A percentile compares a stretch with the other conserved stretches of the same genome.
Evolutionary conservation across 2,888 invertebrate species (phyloP).

Genomic region (Dendrolimus houi): DNA sequence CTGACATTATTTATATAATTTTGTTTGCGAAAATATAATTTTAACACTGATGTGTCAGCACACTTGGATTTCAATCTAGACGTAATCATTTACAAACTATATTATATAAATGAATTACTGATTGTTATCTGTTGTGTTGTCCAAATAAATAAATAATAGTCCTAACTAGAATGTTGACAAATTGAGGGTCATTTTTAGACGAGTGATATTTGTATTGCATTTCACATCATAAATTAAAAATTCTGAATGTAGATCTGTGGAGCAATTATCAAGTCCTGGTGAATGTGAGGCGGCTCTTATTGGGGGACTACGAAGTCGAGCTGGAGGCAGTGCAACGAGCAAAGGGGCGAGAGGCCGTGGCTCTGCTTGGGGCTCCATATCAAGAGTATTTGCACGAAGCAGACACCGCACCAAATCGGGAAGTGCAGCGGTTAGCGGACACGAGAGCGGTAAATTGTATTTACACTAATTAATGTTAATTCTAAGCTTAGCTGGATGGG

Average conservation of each 20-base stretch:
- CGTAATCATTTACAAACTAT: no score
- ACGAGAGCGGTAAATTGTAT: conserved; percentile 76
- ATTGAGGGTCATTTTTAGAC: background rate
- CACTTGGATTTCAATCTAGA: no score
- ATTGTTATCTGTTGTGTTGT: no score
- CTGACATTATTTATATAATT: no score
- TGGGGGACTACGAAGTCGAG: conserved; percentile 55
- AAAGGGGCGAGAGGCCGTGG: conserved; percentile 79
- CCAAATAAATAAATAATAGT: no score
- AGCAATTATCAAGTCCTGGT: conserved; percentile 88
- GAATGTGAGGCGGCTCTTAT: conserved; percentile 81
- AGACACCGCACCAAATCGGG: conserved; percentile 88
- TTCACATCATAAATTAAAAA: background rate
- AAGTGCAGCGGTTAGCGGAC: conserved; percentile 77
- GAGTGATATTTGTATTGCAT: background rate
- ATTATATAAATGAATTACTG: no score
- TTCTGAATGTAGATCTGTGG: conserved; percentile 78
- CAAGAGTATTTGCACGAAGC: conserved; percentile 90
- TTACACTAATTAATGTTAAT: background rate
- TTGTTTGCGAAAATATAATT: no score
- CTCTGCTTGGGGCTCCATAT: conserved; percentile 93
- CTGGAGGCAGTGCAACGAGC: conserved; percentile 35
- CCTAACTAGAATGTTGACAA: background rate
- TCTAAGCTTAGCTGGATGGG: no score
- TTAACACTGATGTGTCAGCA: no score